A percentile compares a stretch with the other conserved stretches of the same genome.
Evolutionary conservation across 2,797 vertebrate species (phyloP).

Genomic region (Myotis planiceps): DNA sequence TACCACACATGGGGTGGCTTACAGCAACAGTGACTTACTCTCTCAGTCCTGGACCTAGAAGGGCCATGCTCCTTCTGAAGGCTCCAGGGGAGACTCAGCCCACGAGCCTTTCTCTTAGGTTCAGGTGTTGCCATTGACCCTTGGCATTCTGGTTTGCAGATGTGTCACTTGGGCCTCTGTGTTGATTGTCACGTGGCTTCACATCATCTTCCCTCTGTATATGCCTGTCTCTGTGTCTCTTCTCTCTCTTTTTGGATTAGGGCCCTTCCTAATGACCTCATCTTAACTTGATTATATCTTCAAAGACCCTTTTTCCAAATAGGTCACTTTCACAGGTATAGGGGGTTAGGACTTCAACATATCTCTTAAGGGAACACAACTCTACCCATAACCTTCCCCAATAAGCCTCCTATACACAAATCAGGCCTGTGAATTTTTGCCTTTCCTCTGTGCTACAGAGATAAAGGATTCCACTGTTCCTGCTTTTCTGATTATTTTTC

Average conservation of each 20-base stretch:
- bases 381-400: background rate
- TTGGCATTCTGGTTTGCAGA: background rate
- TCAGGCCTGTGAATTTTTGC: background rate
- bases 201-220: accelerated
- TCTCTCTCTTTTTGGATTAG: background rate
- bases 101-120: background rate
- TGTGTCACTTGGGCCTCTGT: accelerated
- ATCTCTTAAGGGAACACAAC: background rate
- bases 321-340: background rate
- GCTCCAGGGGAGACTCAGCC: background rate
- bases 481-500: background rate
- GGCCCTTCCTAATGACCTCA: background rate
- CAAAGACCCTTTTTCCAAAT: background rate
- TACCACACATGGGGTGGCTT: background rate
- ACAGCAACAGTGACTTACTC: background rate
- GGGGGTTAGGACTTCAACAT: background rate
- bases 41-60: background rate
- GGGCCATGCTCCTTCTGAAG: background rate
- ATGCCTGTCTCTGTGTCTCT: background rate
- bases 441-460: background rate
- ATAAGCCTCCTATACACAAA: accelerated
- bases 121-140: background rate
- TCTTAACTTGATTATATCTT: background rate
- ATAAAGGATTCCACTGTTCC: background rate
- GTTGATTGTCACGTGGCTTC: accelerated